phyloP scores from a whole-genome alignment of 1,140 invertebrate genomes.

The Drosophila ohnishii region DNA sequence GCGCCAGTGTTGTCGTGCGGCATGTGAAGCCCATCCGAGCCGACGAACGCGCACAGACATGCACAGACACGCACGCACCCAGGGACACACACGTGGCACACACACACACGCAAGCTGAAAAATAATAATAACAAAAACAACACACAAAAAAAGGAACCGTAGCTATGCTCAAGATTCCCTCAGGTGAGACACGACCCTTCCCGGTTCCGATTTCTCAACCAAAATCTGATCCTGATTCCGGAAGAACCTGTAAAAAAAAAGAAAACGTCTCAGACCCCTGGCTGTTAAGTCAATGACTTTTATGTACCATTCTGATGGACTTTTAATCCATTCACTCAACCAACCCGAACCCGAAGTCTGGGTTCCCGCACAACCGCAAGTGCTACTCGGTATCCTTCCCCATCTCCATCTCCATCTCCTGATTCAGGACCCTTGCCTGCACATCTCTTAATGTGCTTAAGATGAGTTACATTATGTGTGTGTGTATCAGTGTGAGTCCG shows the following conservation, averaged over 20 bases:
- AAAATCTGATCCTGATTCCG: conserved; percentile 10
- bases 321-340: conserved; percentile 74
- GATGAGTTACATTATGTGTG: conserved; percentile 76
- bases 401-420: conserved; percentile 26
- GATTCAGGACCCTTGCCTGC: conserved; percentile 30
- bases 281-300: conserved; percentile 80
- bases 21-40: conserved; percentile 69
- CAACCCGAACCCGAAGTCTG: conserved; percentile 21
- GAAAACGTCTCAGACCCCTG: neutral
- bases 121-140: conserved; percentile 1
- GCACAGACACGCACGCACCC: conserved; percentile 1
- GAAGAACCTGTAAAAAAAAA: conserved; percentile 2
- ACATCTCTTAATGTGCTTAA: conserved; percentile 76
- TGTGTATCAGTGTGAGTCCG: conserved; percentile 19
- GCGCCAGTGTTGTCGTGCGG: conserved; percentile 78
- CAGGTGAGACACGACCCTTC: conserved; percentile 42
- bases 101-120: conserved; percentile 1
- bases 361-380: conserved; percentile 50
- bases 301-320: conserved; percentile 81
- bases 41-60: conserved; percentile 28
- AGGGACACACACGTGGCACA: conserved; percentile 7
- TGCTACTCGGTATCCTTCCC: conserved; percentile 24
- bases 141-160: conserved; percentile 18
- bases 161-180: conserved; percentile 65
- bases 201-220: neutral